These are phyloP conservation scores for Drosophila phalerata DNA, from an alignment of 2,888 invertebrate genomes.

Conservation along the genomic window DNA sequence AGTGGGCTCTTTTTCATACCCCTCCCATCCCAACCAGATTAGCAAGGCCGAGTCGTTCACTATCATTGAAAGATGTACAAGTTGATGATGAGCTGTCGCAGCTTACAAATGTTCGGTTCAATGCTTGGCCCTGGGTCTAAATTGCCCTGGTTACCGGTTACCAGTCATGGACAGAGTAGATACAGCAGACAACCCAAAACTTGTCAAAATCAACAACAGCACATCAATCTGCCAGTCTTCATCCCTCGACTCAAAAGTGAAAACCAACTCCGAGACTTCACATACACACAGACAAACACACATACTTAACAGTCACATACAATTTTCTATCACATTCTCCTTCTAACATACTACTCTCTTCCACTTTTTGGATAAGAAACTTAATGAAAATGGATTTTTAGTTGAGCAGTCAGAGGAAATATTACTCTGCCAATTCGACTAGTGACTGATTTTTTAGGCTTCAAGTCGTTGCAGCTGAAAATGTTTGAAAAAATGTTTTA, in stretches of 20 bases:
- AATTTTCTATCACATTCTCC: background rate
- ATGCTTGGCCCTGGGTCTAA: slow-evolving; percentile 2
- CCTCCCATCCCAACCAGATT: slow-evolving; percentile 23
- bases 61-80: slow-evolving; percentile 14
- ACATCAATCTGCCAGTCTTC: slow-evolving; percentile 53
- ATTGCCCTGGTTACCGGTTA: slow-evolving; percentile 51
- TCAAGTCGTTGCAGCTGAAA: background rate
- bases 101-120: slow-evolving; percentile 18
- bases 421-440: background rate
- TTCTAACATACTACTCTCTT: background rate
- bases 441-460: background rate
- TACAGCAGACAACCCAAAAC: slow-evolving; percentile 17
- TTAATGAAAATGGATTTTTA: slow-evolving; percentile 71
- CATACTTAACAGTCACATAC: background rate
- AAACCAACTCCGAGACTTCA: slow-evolving; percentile 17
- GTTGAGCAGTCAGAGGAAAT: slow-evolving; percentile 20
- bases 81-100: slow-evolving; percentile 37
- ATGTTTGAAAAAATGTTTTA: background rate
- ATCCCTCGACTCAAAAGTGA: slow-evolving; percentile 29
- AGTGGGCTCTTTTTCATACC: slow-evolving; percentile 17
- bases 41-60: slow-evolving; percentile 14
- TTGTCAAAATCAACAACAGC: slow-evolving; percentile 41
- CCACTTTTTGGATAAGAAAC: slow-evolving; percentile 21
- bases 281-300: slow-evolving; percentile 1
- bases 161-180: slow-evolving; percentile 21